Conservation (phyloP, 2,888 invertebrate species). For the Aquatica leii region DNA sequence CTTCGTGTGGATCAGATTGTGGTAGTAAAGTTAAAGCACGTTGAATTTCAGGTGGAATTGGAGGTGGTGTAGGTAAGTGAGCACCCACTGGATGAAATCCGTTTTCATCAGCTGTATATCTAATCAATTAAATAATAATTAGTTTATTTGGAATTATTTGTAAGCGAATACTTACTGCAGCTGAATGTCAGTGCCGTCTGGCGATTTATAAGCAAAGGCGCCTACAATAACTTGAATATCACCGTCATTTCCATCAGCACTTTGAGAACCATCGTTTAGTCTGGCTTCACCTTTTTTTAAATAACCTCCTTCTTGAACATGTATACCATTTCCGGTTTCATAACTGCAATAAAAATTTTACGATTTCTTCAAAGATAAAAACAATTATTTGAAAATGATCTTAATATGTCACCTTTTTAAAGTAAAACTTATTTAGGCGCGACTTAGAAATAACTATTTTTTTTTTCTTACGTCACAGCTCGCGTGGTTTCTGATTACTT, state of each 20-base stretch:
- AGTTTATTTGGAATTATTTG: too few species aligned
- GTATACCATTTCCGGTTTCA: conserved; percentile 81
- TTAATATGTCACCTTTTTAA: neutral
- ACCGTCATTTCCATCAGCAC: conserved; percentile 62
- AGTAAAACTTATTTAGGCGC: too few species aligned
- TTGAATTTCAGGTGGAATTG: conserved; percentile 54
- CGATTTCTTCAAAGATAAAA: neutral
- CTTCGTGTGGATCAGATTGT: conserved; percentile 6
- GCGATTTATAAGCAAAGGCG: conserved; percentile 75
- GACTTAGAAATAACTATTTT: too few species aligned
- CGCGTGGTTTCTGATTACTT: too few species aligned
- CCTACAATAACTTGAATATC: conserved; percentile 68
- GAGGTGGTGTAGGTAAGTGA: conserved; percentile 68
- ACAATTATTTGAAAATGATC: neutral
- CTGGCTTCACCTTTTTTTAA: conserved; percentile 66
- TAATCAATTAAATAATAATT: conserved; percentile 48
- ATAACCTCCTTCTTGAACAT: conserved; percentile 76
- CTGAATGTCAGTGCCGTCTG: conserved; percentile 72
- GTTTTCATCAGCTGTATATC: conserved; percentile 77
- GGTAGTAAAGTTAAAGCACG: conserved; percentile 13
- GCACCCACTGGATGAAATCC: conserved; percentile 74
- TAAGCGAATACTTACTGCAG: conserved; percentile 63
- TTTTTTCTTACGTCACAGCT: too few species aligned
- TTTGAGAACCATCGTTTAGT: conserved; percentile 59
- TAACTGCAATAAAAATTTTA: conserved; percentile 64